Conservation (phyloP, 2,888 invertebrate species). For the Eupithecia tripunctaria region DNA sequence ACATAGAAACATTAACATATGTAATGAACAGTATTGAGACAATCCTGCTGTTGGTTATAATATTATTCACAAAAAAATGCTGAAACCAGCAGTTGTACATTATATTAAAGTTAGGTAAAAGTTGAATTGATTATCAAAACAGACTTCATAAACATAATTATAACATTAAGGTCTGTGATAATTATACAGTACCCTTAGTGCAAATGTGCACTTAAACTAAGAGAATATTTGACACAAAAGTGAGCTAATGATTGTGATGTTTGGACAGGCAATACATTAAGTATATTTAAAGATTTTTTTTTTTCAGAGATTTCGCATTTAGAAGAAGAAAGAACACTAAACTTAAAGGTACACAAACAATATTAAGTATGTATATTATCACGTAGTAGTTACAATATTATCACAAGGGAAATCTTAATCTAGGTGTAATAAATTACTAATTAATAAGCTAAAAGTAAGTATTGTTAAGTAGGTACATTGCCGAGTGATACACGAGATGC, state of each 20-base stretch:
- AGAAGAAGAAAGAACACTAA: constrained; percentile 12
- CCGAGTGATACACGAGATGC: too few relatives aligned
- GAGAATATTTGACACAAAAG: constrained; percentile 53
- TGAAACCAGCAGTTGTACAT: neutral
- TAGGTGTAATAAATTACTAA: constrained; percentile 24
- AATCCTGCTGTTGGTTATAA: neutral
- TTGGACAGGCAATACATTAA: constrained; percentile 48
- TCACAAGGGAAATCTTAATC: constrained; percentile 34
- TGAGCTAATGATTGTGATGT: constrained; percentile 46
- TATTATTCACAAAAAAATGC: neutral
- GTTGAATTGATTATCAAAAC: neutral
- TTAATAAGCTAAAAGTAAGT: constrained; percentile 11
- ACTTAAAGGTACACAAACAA: constrained; percentile 17
- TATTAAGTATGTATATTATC: constrained; percentile 19
- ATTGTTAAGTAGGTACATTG: constrained; percentile 18
- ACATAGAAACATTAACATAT: neutral
- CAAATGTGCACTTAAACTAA: constrained; percentile 13
- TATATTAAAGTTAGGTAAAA: neutral
- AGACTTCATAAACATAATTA: constrained; percentile 13
- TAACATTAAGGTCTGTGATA: neutral
- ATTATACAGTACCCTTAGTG: neutral
- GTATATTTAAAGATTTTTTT: constrained; percentile 3
- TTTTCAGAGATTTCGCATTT: neutral
- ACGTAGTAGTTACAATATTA: constrained; percentile 42
- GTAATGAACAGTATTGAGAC: neutral